Evolutionary conservation across 2,797 vertebrate species (phyloP), one percentile per base, ranked within the genome.

Genomic region (Heliangelus exortis): DNA sequence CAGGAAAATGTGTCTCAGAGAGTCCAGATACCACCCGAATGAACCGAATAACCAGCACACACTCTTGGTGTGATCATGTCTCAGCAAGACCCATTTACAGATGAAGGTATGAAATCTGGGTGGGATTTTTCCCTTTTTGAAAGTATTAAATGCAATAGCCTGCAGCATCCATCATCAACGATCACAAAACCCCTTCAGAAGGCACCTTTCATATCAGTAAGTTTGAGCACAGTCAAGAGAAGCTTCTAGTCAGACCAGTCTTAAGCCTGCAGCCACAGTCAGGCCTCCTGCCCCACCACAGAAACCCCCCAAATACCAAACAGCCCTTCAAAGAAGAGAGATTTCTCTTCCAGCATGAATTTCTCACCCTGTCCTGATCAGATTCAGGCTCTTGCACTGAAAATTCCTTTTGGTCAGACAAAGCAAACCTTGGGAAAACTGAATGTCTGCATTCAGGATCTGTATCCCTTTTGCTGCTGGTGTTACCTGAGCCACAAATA

Each of bases 401-500:
- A 69, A 51, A 59, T 91, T 94, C 84, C 71, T 86, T 87, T 87
- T 6, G 9, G 33, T 23, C 80, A 69, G 89, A 71, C 93, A 91
- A 81, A 90, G 80, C 48, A 73, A 88, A 84, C 43, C 65, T 69
- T 84, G 22, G 66, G 82, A 58, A 82, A 92, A 57, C 12, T 8
- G 43, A 33, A 88, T 61, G 47, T 68, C 81, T 84, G 72, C 68
- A 29, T 61, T 74, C 61, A 80, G 85, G 47, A 10, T 39, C 77
- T 17, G 34, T 14, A 16, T 58, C 26, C 77, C 26, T 3, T 73
- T 80, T 8, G n/a, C 68, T 91, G 72, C 86, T 93, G 94, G 72
- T 87, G 88, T 96, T 89, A 95, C 61, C 80, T 88, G 71, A 91
- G 79, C 85, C 85, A 93, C 96, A 80, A 88, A 23, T 66, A 96